Percentiles rank a stretch among this genome's conserved stretches.
These are phyloP conservation scores for Pachliopta kotzebuea DNA, from an alignment of 2,888 invertebrate genomes.

Conservation along the genomic window DNA sequence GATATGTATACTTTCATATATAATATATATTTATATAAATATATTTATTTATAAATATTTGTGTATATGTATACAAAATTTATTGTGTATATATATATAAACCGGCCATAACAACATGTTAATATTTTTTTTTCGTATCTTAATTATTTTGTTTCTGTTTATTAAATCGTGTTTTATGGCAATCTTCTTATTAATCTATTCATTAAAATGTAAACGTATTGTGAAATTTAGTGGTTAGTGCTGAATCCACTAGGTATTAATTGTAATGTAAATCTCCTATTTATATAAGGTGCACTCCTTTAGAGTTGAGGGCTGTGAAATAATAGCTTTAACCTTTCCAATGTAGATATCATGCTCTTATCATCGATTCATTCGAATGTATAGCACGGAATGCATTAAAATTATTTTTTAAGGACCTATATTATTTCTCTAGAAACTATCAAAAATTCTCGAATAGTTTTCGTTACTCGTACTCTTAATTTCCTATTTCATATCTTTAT, in stretches of 20 bases:
- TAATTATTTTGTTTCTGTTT: slow-evolving; percentile 6
- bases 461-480: too few species aligned
- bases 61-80: too few species aligned
- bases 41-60: too few species aligned
- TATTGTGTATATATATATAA: too few species aligned
- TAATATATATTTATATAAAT: too few species aligned
- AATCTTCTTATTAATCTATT: background rate
- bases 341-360: slow-evolving; percentile 54
- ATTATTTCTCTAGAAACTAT: too few species aligned
- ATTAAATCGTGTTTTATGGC: slow-evolving; percentile 8
- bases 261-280: background rate
- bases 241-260: slow-evolving; percentile 16
- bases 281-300: slow-evolving; percentile 53
- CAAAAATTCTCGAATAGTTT: too few species aligned
- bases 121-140: background rate
- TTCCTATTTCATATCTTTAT: too few species aligned
- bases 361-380: slow-evolving; percentile 21
- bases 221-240: slow-evolving; percentile 15
- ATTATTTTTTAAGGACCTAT: background rate
- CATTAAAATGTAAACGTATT: slow-evolving; percentile 4
- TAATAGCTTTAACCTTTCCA: slow-evolving; percentile 75
- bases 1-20: too few species aligned
- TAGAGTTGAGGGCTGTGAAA: slow-evolving; percentile 75
- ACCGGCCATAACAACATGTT: background rate
- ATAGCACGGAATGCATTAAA: slow-evolving; percentile 24